Evolutionary conservation across 1,140 invertebrate species (phyloP), one percentile per base, ranked within the genome.

Genomic region (Musca domestica): DNA sequence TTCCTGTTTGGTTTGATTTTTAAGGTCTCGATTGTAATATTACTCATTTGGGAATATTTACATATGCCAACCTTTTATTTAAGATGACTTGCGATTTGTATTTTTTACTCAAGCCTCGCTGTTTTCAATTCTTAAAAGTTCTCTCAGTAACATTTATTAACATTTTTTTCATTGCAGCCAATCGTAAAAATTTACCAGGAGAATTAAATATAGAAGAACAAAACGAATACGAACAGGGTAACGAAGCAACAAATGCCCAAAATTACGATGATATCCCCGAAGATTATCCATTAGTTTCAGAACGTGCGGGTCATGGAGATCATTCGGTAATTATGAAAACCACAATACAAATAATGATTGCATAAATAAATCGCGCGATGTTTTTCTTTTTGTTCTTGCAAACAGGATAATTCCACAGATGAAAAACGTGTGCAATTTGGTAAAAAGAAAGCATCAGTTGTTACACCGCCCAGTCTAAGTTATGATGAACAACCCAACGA

Each of bases 191-290:
- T 54, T 6, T 23, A 15, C 20, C 47, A 71, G 76, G 76, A 73
- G 78, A 81, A 64, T 67, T 80, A 10, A 80, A 80, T 34, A 80
- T 80, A 14, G 78, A 80, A 66, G 78, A 80, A 63, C 76, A 80
- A 54, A 77, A 76, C 46, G 78, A 80, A 64, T 80, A 80, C 70
- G 78, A 80, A 64, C 77, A 75, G 69, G 72, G 75, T 74, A 80
- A 72, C 22, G 78, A 80, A 20, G 73, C 74, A 0, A 34, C 74
- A 54, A 80, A 74, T 69, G 72, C 73, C 72, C 73, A 74, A 73
- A 75, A 80, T 70, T 84, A 86, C 67, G 84, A 85, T 76, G 85
- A 85, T 79, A 85, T 76, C 75, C 78, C 75, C 22, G 77, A 80
- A 61, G 79, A 81, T 71, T 80, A 74, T 58, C 80, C 80, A 51